These are phyloP conservation scores for Hemitrygon akajei DNA, from an alignment of 2,797 vertebrate genomes.

Conservation along the genomic window DNA sequence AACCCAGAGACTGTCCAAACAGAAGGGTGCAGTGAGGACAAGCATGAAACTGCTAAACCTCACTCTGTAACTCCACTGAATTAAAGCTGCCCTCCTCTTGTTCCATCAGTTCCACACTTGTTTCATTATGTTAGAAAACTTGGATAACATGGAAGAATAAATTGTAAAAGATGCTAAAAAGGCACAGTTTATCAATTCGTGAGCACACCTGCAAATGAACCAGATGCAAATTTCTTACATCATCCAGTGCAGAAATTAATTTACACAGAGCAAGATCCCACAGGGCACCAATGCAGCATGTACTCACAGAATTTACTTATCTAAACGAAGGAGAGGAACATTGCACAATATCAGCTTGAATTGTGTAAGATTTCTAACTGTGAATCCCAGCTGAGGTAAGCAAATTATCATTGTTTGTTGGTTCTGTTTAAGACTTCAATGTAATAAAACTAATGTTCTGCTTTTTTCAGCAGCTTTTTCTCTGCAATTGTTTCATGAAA, in stretches of 20 bases:
- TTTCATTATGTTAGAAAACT: too few species aligned
- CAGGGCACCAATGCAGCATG: neutral
- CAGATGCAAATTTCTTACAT: neutral
- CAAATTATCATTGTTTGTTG: neutral
- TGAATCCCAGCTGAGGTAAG: neutral
- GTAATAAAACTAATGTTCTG: neutral
- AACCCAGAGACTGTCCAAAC: too few species aligned
- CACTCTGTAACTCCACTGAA: too few species aligned
- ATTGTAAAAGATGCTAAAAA: too few species aligned
- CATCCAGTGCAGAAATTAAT: neutral
- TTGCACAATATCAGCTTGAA: neutral
- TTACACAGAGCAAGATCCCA: neutral
- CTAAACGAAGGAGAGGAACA: neutral
- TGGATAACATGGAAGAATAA: too few species aligned
- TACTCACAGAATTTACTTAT: neutral
- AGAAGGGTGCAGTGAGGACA: too few species aligned
- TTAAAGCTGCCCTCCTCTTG: too few species aligned
- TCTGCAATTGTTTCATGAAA: neutral
- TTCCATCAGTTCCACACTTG: too few species aligned
- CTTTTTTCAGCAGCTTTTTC: neutral
- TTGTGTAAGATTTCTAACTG: neutral
- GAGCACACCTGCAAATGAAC: neutral
- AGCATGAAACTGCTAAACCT: too few species aligned
- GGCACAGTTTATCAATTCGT: neutral
- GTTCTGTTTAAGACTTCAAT: neutral